Evolutionary conservation across 1,140 invertebrate genomes (phyloP), one percentile per base, ranked within the genome.

Genomic region (Calosoma granatense): DNA sequence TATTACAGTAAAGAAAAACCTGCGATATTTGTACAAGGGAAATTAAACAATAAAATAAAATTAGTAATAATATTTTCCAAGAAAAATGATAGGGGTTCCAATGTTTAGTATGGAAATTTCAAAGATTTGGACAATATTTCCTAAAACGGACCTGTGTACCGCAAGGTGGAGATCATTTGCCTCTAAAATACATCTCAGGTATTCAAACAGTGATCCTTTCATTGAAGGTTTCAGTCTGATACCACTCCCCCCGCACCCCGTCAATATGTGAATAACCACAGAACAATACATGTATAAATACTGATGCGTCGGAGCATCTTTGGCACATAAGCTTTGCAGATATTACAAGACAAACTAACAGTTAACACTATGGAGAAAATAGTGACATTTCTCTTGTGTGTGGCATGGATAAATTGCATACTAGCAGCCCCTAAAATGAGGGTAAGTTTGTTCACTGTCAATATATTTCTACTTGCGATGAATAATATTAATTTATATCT

Each of bases 131-230:
- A n/a, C n/a, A n/a, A n/a, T n/a, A n/a, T n/a, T n/a, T n/a, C n/a
- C n/a, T n/a, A n/a, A n/a, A n/a, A n/a, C n/a, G n/a, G n/a, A n/a
- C n/a, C n/a, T n/a, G n/a, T n/a, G n/a, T n/a, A n/a, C n/a, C n/a
- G n/a, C n/a, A 9, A 9, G 26, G 26, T 36, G 6, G n/a, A n/a
- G 26, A 36, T 6, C 26, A 36, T 36, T 36, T n/a, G 26, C 26
- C 26, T 36, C n/a, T n/a, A n/a, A n/a, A n/a, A n/a, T n/a, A n/a
- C 26, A 47, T 47, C 41, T 47, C 41, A 47, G 17, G 41, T 47
- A 47, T 47, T 47, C 41, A 47, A 12, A 17, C 3, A 11, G 41
- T 47, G 41, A 47, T 6, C 17, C 9, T 9, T 47, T 47, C 41
- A 47, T 47, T 47, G 41, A 47, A 47, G 41, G 41, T 47, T 47